phyloP scores from a whole-genome alignment of 2,888 invertebrate genomes.

The Orgyia antiqua region DNA sequence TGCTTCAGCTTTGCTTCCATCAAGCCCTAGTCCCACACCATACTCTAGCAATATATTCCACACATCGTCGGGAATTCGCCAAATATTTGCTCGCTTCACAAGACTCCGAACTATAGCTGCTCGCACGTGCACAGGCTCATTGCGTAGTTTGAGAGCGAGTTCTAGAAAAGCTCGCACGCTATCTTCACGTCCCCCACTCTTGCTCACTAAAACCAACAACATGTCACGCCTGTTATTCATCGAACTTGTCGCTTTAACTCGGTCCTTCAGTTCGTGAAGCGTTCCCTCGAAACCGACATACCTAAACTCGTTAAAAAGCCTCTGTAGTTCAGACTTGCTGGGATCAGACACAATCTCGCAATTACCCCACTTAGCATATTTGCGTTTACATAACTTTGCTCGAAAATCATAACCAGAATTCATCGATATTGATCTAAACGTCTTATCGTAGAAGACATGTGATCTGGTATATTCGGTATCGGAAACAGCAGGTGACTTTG shows the following conservation, averaged over 20 bases:
- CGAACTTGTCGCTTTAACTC: slow-evolving; percentile 36
- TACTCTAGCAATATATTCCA: slow-evolving; percentile 45
- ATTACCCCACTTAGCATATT: not conserved
- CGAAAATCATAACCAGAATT: not conserved
- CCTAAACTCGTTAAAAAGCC: slow-evolving; percentile 48
- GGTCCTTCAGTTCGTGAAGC: slow-evolving; percentile 39
- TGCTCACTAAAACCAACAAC: slow-evolving; percentile 55
- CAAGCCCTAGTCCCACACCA: slow-evolving; percentile 44
- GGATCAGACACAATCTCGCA: not conserved
- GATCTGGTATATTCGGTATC: not conserved
- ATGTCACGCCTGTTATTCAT: slow-evolving; percentile 47
- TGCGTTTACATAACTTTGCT: not conserved
- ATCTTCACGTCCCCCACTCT: slow-evolving; percentile 42
- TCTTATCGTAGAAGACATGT: not conserved
- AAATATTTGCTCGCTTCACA: slow-evolving; percentile 44
- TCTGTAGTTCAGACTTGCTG: slow-evolving; percentile 32
- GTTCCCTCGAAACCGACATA: slow-evolving; percentile 43
- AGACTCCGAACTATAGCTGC: slow-evolving; percentile 53
- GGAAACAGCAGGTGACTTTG: slow-evolving; percentile 8
- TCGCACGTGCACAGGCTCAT: slow-evolving; percentile 47
- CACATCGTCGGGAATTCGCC: slow-evolving; percentile 40
- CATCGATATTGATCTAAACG: not conserved
- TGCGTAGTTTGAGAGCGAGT: slow-evolving; percentile 35
- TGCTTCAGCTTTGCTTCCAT: slow-evolving; percentile 36
- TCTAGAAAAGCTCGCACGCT: slow-evolving; percentile 37